Conservation (phyloP, 2,888 invertebrate genomes). For the Lasioglossum morio region DNA sequence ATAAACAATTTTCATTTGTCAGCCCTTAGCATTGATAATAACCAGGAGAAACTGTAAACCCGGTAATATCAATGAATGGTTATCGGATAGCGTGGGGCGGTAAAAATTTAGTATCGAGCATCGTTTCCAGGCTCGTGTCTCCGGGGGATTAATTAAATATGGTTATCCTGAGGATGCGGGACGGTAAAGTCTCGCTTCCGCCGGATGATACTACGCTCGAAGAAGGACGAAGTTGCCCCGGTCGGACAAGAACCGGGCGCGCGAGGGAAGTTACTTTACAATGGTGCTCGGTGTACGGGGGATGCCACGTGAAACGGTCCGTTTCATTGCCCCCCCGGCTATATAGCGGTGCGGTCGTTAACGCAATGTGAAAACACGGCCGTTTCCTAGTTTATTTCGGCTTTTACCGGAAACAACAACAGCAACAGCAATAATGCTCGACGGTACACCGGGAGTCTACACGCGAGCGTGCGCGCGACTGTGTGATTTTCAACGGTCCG, state of each 20-base stretch:
- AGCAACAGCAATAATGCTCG: conserved; percentile 53
- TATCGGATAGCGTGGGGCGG: conserved; percentile 23
- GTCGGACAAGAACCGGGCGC: conserved; percentile 32
- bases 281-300: conserved; percentile 36
- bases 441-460: conserved; percentile 24
- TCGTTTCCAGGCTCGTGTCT: neutral
- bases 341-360: conserved; percentile 58
- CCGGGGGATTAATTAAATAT: conserved; percentile 25
- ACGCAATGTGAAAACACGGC: conserved; percentile 63
- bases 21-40: conserved; percentile 2
- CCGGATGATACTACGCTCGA: neutral
- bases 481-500: conserved; percentile 61
- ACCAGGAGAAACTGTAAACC: neutral
- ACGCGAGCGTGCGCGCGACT: neutral
- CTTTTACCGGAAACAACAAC: conserved; percentile 65
- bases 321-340: conserved; percentile 52
- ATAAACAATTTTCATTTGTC: conserved; percentile 26
- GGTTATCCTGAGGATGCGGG: neutral
- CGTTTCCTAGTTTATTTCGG: conserved; percentile 65
- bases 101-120: conserved; percentile 23
- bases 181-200: neutral
- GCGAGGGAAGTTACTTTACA: conserved; percentile 63
- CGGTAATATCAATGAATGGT: conserved; percentile 22
- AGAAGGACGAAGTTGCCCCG: neutral
- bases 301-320: conserved; percentile 63